Evolutionary conservation across 2,113 vertebrate species (phyloP).

Genomic region (Perognathus longimembris): DNA sequence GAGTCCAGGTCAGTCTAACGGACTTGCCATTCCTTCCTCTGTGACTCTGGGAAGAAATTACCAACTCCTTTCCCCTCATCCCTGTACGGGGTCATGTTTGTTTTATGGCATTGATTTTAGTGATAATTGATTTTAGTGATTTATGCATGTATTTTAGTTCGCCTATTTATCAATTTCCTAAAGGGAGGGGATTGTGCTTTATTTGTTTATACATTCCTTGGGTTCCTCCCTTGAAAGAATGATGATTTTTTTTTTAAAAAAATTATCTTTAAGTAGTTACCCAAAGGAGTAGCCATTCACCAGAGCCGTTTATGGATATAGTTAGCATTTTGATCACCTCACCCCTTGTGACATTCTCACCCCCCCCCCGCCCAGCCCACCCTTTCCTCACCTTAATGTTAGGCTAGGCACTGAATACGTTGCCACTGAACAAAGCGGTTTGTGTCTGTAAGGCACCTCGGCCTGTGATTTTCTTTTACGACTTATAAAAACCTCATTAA

Average conservation of each 20-base stretch:
- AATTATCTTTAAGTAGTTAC: too few relatives aligned
- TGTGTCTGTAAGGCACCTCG: too few relatives aligned
- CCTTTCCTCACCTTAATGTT: too few relatives aligned
- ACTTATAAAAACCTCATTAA: background rate
- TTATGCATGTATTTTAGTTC: background rate
- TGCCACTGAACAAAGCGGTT: too few relatives aligned
- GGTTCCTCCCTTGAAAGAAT: background rate
- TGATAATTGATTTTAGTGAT: background rate
- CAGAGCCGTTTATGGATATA: too few relatives aligned
- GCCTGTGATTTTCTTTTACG: background rate
- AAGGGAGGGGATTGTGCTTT: background rate
- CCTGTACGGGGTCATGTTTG: background rate
- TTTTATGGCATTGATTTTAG: background rate
- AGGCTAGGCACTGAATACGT: too few relatives aligned
- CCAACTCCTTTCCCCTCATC: background rate
- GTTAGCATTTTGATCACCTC: too few relatives aligned
- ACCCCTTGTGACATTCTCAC: too few relatives aligned
- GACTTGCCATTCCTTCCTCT: background rate
- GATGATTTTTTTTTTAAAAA: background rate
- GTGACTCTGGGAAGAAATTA: background rate
- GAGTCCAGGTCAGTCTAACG: background rate
- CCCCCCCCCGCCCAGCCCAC: too few relatives aligned
- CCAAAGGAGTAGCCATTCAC: too few relatives aligned
- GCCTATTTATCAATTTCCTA: constrained; percentile 35
- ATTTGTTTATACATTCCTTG: constrained; percentile 25